Evolutionary conservation across 2,113 vertebrate species (phyloP).

Genomic region (Ochotona curzoniae): DNA sequence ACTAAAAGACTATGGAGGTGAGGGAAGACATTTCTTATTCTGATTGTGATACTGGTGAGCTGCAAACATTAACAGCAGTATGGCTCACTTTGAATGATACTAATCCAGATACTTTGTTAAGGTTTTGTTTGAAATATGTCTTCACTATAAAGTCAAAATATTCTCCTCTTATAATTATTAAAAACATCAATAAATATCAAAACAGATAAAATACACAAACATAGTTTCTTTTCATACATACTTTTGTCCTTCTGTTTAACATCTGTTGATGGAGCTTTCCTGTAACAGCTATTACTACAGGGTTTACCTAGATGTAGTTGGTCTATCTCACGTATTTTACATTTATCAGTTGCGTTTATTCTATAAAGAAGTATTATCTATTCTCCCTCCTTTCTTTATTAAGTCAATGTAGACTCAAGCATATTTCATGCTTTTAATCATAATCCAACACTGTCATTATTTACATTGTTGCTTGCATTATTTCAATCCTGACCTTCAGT

Average conservation of each 20-base stretch:
- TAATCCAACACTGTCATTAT: background rate
- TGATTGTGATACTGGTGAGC: accelerated
- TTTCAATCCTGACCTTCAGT: background rate
- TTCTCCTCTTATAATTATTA: background rate
- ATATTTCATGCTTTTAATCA: background rate
- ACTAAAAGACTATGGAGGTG: background rate
- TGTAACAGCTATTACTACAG: background rate
- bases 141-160: background rate
- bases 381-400: background rate
- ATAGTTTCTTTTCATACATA: background rate
- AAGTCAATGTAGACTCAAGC: background rate
- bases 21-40: background rate
- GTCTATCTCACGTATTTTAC: background rate
- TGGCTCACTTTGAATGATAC: background rate
- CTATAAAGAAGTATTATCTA: background rate
- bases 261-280: background rate
- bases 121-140: background rate
- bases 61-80: accelerated
- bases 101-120: background rate
- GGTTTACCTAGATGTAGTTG: background rate
- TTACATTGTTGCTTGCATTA: background rate
- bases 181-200: background rate
- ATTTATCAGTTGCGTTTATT: background rate
- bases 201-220: background rate
- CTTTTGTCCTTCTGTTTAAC: background rate